Percentiles rank a stretch among this genome's conserved stretches.
phyloP scores from a whole-genome alignment of 2,113 vertebrate genomes.

The Cyprinodon variegatus region DNA sequence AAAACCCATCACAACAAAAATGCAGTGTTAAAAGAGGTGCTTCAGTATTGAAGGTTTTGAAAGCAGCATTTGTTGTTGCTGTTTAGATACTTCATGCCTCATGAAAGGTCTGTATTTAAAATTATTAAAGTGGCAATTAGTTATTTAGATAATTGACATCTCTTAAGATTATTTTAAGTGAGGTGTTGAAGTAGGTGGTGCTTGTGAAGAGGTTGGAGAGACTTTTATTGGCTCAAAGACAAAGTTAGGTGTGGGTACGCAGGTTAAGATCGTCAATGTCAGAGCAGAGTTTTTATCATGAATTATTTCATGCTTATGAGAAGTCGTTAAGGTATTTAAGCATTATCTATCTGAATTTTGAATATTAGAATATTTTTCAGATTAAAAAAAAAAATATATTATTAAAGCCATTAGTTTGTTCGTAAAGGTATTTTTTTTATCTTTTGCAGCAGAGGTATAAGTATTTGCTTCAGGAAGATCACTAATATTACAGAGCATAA shows the following conservation, averaged over 20 bases:
- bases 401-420: not conserved
- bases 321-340: not conserved
- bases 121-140: not conserved
- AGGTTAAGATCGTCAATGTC: slow-evolving; percentile 22
- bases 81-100: not conserved
- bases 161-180: not conserved
- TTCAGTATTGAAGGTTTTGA: not conserved
- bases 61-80: not conserved
- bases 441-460: not conserved
- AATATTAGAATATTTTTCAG: not conserved
- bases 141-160: not conserved
- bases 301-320: slow-evolving; percentile 3
- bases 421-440: not conserved
- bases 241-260: not conserved
- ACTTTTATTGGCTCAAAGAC: not conserved
- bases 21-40: not conserved
- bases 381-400: too few species aligned
- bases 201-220: not conserved
- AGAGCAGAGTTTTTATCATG: not conserved
- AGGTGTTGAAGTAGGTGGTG: not conserved
- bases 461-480: not conserved
- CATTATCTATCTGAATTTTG: not conserved
- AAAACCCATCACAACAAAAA: not conserved
- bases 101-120: not conserved
- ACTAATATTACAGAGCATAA: not conserved